Percentiles rank a stretch among this genome's conserved stretches.
Evolutionary conservation across 2,888 invertebrate genomes (phyloP).

Genomic region (Xestia xanthographa): DNA sequence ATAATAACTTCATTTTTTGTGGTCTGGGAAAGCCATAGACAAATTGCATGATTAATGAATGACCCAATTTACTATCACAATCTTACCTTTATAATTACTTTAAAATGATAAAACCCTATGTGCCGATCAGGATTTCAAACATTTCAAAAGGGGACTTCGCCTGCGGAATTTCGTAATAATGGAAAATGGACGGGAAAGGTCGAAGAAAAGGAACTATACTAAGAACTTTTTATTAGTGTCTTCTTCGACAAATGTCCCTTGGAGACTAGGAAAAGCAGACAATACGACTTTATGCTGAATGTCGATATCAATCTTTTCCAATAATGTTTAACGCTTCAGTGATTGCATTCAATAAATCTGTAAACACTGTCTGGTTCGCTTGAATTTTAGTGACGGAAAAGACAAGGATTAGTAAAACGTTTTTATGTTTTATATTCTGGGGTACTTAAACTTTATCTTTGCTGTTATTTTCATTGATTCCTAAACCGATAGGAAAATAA

Average conservation of each 20-base stretch:
- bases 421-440: not conserved
- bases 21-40: no score
- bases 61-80: not conserved
- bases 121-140: slow-evolving; percentile 37
- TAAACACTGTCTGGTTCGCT: slow-evolving; percentile 12
- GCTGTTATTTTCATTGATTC: not conserved
- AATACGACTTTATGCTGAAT: slow-evolving; percentile 35
- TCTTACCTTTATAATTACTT: slow-evolving; percentile 4
- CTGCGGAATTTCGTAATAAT: slow-evolving; percentile 49
- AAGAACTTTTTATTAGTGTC: slow-evolving; percentile 39
- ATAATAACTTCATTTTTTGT: not conserved
- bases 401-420: not conserved
- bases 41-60: not conserved
- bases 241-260: slow-evolving; percentile 16
- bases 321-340: slow-evolving; percentile 36
- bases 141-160: slow-evolving; percentile 35
- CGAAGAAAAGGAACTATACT: slow-evolving; percentile 29
- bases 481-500: not conserved
- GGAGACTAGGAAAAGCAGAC: slow-evolving; percentile 22
- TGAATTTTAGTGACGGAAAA: not conserved
- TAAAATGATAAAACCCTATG: slow-evolving; percentile 32
- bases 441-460: not conserved
- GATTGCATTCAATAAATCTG: slow-evolving; percentile 35
- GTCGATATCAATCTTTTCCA: slow-evolving; percentile 21
- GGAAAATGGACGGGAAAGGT: slow-evolving; percentile 42